A percentile compares a stretch with the other conserved stretches of the same genome.
Evolutionary conservation across 1,140 invertebrate genomes (phyloP).

Genomic region (Panagrolaimus sp.): DNA sequence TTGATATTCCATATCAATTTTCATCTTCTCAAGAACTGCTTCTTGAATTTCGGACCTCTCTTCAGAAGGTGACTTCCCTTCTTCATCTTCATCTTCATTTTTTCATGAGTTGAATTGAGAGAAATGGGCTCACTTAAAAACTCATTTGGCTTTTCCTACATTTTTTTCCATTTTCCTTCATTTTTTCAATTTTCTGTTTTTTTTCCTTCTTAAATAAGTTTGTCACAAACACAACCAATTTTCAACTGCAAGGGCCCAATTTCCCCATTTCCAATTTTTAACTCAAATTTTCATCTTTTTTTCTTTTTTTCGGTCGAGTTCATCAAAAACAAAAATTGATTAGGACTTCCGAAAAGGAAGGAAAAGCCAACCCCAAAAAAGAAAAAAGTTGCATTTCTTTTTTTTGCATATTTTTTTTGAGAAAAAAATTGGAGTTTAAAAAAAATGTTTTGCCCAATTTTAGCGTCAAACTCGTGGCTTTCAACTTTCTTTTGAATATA

Average conservation of each 20-base stretch:
- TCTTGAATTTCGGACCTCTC: not conserved
- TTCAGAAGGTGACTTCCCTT: not conserved
- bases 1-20: slow-evolving; percentile 1
- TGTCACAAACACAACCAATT: too few relatives aligned
- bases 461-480: slow-evolving; percentile 12
- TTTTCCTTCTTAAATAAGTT: too few relatives aligned
- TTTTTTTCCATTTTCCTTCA: too few relatives aligned
- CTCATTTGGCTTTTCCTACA: not conserved
- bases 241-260: too few relatives aligned
- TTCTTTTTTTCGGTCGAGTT: not conserved
- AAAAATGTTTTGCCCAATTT: not conserved
- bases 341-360: not conserved
- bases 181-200: too few relatives aligned
- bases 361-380: not conserved
- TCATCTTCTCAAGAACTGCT: not conserved
- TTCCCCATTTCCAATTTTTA: too few relatives aligned
- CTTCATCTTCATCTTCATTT: not conserved
- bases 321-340: slow-evolving; percentile 6
- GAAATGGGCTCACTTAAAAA: not conserved
- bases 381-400: not conserved
- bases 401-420: not conserved
- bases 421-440: not conserved
- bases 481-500: not conserved
- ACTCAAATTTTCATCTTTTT: slow-evolving; percentile 1
- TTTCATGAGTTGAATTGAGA: not conserved